Evolutionary conservation across 37 sponge, comb jelly and placozoan species (phyloP).

Genomic region (Ephydatia muelleri): DNA sequence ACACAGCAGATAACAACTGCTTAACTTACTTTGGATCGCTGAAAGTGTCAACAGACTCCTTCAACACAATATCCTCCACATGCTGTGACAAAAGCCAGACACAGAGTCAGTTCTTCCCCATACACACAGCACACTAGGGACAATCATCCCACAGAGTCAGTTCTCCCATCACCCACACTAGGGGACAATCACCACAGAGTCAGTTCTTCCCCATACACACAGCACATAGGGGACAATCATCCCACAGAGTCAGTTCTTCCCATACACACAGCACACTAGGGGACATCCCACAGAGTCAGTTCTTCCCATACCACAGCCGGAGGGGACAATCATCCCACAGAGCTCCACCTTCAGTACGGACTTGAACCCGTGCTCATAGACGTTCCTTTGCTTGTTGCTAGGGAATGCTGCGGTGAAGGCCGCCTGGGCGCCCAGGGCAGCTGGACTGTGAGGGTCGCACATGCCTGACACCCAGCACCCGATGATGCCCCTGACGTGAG

Average conservation of each 20-base stretch:
- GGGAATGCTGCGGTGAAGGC: conserved; percentile 65
- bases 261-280: background rate
- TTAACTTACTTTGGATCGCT: conserved; percentile 71
- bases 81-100: conserved; percentile 16
- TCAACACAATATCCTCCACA: conserved; percentile 40
- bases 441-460: conserved; percentile 65
- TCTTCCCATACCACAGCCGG: no score
- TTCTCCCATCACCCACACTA: no score
- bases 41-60: conserved; percentile 53
- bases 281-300: no score
- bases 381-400: conserved; percentile 35
- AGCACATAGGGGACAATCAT: no score
- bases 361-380: conserved; percentile 28
- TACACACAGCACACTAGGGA: no score
- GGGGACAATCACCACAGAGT: no score
- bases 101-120: conserved; percentile 12
- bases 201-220: background rate
- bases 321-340: no score
- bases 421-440: conserved; percentile 48
- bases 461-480: conserved; percentile 77
- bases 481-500: conserved; percentile 59
- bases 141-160: no score
- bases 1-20: no score
- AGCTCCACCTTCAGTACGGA: conserved; percentile 30
- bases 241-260: conserved; percentile 7